Base-by-base conservation (phyloP, 2,888 invertebrate genomes). In the Petrophora chlorosata region DNA sequence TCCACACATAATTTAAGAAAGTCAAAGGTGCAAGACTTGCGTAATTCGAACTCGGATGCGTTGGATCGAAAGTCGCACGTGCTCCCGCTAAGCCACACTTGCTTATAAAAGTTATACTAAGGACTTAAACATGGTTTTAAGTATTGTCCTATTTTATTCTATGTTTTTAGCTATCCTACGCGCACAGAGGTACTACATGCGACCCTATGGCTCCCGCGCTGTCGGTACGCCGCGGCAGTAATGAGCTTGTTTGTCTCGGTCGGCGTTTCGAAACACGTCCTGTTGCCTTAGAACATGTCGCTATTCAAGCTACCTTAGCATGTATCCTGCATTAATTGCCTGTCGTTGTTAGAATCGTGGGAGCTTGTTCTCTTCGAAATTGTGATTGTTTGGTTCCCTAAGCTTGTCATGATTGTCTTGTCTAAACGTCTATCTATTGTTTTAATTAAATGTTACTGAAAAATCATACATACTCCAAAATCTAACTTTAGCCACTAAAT, bases 201-300 rank as follows among this genome's bases (percentile, higher is more conserved):
- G 63, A 63, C 63, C 70, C 61, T 67, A 63, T 61, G 67, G 65
- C 23, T 35, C 23, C 14, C 60, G 53, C 64, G 56, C 61, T 61
- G 53, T 59, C 61, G 65, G 65, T 70, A 63, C 63, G 71, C 76
- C 76, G 67, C 71, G 69, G 53, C 60, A 60, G 71, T 77, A 78
- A 78, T 78, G 76, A 79, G 76, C 74, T 70, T 76, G 76, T 78
- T 78, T 79, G 75, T 75, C 75, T 73, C 70, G 60, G 73, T 76
- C 74, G 72, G 66, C 73, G 65, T 76, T 76, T 76, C 73, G 66
- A 62, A 61, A 66, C 73, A 71, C 73, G 70, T 73, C 64, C 67
- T 69, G 61, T 44, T 56, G 53, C 58, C 70, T 65, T 69, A 59
- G 65, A 69, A 72, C 60, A 8, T 13, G 13, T 22, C 13, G 5